phyloP scores from a whole-genome alignment of 1,140 invertebrate genomes.

The Nasonia giraulti region DNA sequence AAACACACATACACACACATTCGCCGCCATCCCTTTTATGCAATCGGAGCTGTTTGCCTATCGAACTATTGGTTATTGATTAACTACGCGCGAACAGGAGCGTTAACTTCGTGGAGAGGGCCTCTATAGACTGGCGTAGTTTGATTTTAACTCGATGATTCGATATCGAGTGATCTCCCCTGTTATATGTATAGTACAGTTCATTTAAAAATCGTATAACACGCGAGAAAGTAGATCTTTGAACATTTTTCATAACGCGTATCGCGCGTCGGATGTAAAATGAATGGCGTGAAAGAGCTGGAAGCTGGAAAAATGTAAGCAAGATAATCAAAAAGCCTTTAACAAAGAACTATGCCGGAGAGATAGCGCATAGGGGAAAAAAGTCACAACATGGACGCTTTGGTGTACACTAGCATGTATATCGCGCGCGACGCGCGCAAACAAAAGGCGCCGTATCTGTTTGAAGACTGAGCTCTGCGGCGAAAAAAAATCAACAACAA shows the following conservation, averaged over 20 bases:
- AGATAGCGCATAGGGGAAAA: background rate
- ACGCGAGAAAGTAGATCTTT: too few relatives aligned
- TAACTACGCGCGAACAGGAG: background rate
- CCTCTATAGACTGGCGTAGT: background rate
- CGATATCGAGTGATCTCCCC: background rate
- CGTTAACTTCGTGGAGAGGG: background rate
- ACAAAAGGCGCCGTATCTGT: background rate
- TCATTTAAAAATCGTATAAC: too few relatives aligned
- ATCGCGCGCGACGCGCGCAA: background rate
- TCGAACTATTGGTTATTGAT: slow-evolving; percentile 4
- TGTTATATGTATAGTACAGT: too few relatives aligned
- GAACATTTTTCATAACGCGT: background rate
- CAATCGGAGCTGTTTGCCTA: background rate
- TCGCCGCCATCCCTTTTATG: background rate
- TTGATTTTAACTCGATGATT: background rate
- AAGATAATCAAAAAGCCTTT: background rate
- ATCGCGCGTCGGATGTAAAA: background rate
- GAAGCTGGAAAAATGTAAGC: background rate
- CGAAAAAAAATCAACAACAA: background rate
- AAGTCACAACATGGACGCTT: background rate
- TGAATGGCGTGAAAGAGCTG: background rate
- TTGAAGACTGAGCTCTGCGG: background rate
- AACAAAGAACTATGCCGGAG: background rate
- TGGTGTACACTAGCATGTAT: too few relatives aligned
- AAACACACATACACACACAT: too few relatives aligned